Conservation (phyloP, 2,113 vertebrate species). For the Chaenocephalus aceratus region DNA sequence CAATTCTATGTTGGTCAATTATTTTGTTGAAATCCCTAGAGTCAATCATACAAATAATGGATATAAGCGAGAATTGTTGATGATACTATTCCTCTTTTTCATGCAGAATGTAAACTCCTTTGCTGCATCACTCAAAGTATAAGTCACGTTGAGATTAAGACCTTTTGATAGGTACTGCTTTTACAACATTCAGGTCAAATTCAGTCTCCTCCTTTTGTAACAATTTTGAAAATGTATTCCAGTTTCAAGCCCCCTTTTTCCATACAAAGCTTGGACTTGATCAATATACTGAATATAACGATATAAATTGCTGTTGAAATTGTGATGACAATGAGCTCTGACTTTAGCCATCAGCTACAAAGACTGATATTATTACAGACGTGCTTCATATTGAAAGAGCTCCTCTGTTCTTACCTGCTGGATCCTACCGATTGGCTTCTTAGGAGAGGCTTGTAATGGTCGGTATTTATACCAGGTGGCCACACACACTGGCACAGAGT, state of each 20-base stretch:
- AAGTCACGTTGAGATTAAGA: too few species aligned
- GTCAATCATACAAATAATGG: conserved; percentile 4
- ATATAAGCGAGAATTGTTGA: background rate
- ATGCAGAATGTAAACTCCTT: background rate
- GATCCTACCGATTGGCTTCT: conserved; percentile 45
- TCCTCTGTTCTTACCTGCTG: conserved; percentile 36
- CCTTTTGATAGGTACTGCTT: too few species aligned
- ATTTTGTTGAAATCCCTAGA: background rate
- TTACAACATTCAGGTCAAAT: conserved; percentile 8
- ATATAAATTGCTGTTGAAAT: background rate
- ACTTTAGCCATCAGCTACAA: background rate
- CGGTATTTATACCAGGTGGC: conserved; percentile 52
- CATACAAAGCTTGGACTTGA: background rate
- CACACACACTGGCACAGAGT: conserved; percentile 8
- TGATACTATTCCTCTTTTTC: background rate
- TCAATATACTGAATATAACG: background rate
- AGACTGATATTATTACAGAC: conserved; percentile 7
- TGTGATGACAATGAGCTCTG: background rate
- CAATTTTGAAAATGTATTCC: too few species aligned
- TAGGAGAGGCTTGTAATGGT: conserved; percentile 38
- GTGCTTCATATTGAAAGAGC: conserved; percentile 10
- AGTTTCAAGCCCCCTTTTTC: too few species aligned
- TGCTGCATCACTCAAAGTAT: background rate
- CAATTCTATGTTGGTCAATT: background rate
- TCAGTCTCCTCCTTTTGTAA: background rate